phyloP scores from a whole-genome alignment of 2,888 invertebrate species.

The Drosophila basisetae region DNA sequence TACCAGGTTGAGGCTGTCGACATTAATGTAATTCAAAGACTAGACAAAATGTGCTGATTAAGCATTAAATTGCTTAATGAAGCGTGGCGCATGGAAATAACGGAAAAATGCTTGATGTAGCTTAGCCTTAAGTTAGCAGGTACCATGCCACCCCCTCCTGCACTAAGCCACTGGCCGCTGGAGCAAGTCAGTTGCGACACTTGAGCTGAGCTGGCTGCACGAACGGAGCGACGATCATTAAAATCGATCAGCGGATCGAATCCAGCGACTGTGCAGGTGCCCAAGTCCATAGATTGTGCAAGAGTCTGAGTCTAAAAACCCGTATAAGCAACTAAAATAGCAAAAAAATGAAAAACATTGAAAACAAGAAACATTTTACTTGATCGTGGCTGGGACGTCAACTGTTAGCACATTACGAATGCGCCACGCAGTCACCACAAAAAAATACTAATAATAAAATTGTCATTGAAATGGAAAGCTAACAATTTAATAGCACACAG shows the following conservation, averaged over 20 bases:
- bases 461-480: slow-evolving; percentile 74
- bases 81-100: slow-evolving; percentile 71
- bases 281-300: slow-evolving; percentile 60
- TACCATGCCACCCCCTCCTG: not conserved
- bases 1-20: slow-evolving; percentile 28
- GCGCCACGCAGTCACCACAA: slow-evolving; percentile 42
- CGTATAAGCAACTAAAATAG: slow-evolving; percentile 30
- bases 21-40: slow-evolving; percentile 64
- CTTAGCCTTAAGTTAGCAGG: slow-evolving; percentile 1
- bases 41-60: slow-evolving; percentile 64
- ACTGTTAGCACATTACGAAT: slow-evolving; percentile 48
- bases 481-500: slow-evolving; percentile 53
- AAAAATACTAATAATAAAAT: slow-evolving; percentile 15
- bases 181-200: slow-evolving; percentile 40
- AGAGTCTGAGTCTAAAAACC: slow-evolving; percentile 23
- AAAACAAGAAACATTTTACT: slow-evolving; percentile 17
- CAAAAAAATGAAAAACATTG: not conserved
- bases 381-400: slow-evolving; percentile 59
- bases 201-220: slow-evolving; percentile 35
- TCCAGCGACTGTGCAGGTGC: slow-evolving; percentile 55
- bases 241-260: slow-evolving; percentile 51
- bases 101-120: slow-evolving; percentile 57
- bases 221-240: slow-evolving; percentile 37
- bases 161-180: not conserved
- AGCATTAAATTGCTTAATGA: slow-evolving; percentile 70